Evolutionary conservation across 2,113 vertebrate species (phyloP), one percentile per base, ranked within the genome.

Genomic region (Channa maculata): DNA sequence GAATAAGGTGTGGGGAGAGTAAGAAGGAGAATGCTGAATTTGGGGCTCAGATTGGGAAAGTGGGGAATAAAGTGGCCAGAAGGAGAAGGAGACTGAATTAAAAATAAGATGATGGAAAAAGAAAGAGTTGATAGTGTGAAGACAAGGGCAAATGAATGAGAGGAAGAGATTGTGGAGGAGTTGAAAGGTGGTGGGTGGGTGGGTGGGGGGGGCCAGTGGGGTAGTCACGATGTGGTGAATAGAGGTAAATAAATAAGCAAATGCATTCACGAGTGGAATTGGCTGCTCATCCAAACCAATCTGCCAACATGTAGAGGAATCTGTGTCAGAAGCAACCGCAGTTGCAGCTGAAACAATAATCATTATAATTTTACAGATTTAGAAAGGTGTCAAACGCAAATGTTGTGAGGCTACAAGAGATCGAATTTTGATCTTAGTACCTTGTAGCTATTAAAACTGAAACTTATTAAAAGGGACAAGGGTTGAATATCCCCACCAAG

Each of bases 211-310:
- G 67, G 65, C 44, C 33, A 8, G 64, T 33, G 48, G 48, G 63
- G 51, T 74, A 52, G 54, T 37, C 1, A 37, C 55, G 49, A 67
- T 61, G 63, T 80, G 65, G 77, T 57, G 49, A 77, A 84, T 10
- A 36, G 61, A 74, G 66, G 4, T 24, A 48, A 68, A 70, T 60
- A 49, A 84, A 79, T 71, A 84, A 78, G 75, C 50, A 77, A 91
- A 81, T 65, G 77, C 75, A 85, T 86, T 91, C 85, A 81, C 65
- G 65, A 87, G 66, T n/a, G 58, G 67, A 88, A 86, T 52, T 87
- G 89, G 86, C 80, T 83, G 80, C 79, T 60, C 81, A 83, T 77
- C 83, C 86, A 86, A 84, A 91, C 87, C 73, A 60, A 82, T 59
- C 38, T 77, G 74, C 80, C 75, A 80, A 63, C 75, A 77, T 68